phyloP scores from a whole-genome alignment of 1,140 invertebrate species.

The Dendrolimus punctatus region DNA sequence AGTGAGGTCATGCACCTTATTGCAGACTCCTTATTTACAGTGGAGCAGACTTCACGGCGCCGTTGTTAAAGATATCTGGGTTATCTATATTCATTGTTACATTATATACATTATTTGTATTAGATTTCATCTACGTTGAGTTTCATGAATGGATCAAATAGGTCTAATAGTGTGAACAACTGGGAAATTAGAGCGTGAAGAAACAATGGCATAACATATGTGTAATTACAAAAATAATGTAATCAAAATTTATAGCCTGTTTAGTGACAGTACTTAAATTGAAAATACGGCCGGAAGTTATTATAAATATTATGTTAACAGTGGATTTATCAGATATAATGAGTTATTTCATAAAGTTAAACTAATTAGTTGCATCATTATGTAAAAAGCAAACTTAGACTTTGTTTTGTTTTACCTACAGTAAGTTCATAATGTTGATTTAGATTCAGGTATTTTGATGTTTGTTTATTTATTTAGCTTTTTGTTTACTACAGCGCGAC shows the following conservation, averaged over 20 bases:
- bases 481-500: too few relatives aligned
- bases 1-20: conserved; percentile 47
- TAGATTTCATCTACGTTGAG: conserved; percentile 1
- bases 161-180: conserved; percentile 27
- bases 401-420: too few relatives aligned
- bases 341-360: too few relatives aligned
- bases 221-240: conserved; percentile 2
- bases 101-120: conserved; percentile 5
- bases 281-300: conserved; percentile 7
- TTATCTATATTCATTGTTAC: conserved; percentile 35
- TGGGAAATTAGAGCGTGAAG: conserved; percentile 56
- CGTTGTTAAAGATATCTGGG: conserved; percentile 24
- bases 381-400: too few relatives aligned
- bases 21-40: conserved; percentile 23
- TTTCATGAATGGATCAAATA: conserved; percentile 39
- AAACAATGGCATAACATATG: conserved; percentile 35
- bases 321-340: neutral
- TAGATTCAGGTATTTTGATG: too few relatives aligned
- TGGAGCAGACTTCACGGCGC: conserved; percentile 42
- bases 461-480: too few relatives aligned
- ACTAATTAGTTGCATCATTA: too few relatives aligned
- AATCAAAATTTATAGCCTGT: conserved; percentile 4
- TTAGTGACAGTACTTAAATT: conserved; percentile 1
- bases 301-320: conserved; percentile 2
- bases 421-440: too few relatives aligned